Conservation (phyloP, 2,113 vertebrate genomes). For the Nothoprocta pentlandii region DNA sequence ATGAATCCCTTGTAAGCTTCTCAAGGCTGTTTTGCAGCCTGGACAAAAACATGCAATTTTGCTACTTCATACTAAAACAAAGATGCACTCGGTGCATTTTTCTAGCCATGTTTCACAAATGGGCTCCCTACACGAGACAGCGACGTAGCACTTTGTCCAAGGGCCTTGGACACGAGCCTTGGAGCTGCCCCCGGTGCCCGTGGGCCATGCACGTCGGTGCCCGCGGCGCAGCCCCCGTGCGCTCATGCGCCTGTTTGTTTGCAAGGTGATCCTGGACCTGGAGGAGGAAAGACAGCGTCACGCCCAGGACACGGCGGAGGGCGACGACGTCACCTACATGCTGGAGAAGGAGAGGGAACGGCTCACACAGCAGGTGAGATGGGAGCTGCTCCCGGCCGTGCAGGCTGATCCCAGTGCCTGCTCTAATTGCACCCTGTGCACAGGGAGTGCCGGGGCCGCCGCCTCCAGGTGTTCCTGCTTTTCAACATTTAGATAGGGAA, state of each 20-base stretch:
- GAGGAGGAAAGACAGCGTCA: slow-evolving; percentile 94
- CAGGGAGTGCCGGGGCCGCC: background rate
- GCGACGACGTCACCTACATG: slow-evolving; percentile 97
- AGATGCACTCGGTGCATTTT: accelerated
- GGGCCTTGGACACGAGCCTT: background rate
- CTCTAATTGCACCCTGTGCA: background rate
- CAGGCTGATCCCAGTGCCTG: background rate
- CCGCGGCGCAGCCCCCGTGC: background rate
- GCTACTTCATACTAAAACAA: background rate
- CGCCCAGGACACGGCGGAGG: slow-evolving; percentile 95
- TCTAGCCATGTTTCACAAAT: accelerated
- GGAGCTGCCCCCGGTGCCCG: accelerated
- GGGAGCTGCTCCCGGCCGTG: background rate
- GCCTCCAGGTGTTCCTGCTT: background rate
- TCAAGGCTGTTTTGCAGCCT: background rate
- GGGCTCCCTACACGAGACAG: background rate
- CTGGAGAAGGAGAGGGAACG: slow-evolving; percentile 96
- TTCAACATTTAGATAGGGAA: background rate
- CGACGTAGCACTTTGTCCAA: accelerated
- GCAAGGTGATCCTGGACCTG: slow-evolving; percentile 94
- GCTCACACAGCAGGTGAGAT: slow-evolving; percentile 91
- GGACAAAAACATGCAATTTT: accelerated
- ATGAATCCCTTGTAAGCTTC: background rate
- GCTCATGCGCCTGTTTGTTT: slow-evolving; percentile 28
- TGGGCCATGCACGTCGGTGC: too few relatives aligned